Percentiles rank a stretch among this genome's conserved stretches.
These are phyloP conservation scores for Chiroxiphia lanceolata DNA, from an alignment of 2,797 vertebrate genomes.

Conservation along the genomic window DNA sequence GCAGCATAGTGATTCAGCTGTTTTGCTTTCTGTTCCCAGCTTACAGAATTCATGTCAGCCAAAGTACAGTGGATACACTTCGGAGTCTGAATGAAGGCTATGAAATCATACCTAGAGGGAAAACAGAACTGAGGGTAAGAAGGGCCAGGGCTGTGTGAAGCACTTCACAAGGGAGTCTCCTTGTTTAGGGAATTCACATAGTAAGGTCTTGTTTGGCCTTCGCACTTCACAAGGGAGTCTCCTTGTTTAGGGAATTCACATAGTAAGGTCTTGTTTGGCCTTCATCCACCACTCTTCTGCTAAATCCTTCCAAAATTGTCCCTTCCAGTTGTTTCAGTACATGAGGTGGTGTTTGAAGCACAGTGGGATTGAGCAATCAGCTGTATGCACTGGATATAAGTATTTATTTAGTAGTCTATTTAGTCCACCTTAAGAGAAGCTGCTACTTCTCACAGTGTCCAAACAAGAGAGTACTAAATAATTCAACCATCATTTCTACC, in stretches of 20 bases:
- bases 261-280: background rate
- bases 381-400: background rate
- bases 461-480: background rate
- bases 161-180: background rate
- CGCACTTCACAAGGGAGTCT: background rate
- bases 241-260: background rate
- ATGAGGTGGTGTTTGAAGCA: background rate
- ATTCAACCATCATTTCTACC: background rate
- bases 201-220: background rate
- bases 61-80: slow-evolving; percentile 85
- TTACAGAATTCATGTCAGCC: slow-evolving; percentile 88
- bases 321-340: background rate
- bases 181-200: background rate
- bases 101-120: slow-evolving; percentile 83
- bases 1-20: background rate
- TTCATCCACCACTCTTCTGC: background rate
- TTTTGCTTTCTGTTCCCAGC: slow-evolving; percentile 72
- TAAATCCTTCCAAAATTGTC: background rate
- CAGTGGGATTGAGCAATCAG: background rate
- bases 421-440: background rate
- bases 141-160: background rate
- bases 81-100: slow-evolving; percentile 83
- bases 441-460: background rate
- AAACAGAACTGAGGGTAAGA: slow-evolving; percentile 84
- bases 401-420: background rate